Conservation (phyloP, 2,888 invertebrate species). For the Tinea trinotella region DNA sequence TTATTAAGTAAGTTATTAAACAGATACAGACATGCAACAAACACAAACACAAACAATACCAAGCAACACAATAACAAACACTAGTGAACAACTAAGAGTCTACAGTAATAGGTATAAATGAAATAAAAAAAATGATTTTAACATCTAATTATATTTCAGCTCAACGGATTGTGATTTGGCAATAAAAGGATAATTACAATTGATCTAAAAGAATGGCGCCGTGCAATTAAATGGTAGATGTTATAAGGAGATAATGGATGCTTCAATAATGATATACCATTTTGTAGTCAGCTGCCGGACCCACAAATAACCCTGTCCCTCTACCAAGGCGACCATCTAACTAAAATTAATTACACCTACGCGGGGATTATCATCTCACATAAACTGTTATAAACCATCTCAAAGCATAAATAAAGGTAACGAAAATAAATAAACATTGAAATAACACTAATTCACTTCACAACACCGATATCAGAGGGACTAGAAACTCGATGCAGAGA, state of each 20-base stretch:
- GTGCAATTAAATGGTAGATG: slow-evolving; percentile 7
- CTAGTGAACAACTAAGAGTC: background rate
- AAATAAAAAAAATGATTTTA: slow-evolving; percentile 3
- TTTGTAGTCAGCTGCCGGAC: background rate
- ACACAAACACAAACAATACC: background rate
- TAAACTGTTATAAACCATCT: background rate
- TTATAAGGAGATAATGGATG: background rate
- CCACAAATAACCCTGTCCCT: slow-evolving; percentile 40
- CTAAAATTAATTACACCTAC: slow-evolving; percentile 42
- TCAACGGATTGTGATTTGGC: background rate
- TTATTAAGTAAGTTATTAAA: background rate
- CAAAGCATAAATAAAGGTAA: slow-evolving; percentile 12
- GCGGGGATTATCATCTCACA: slow-evolving; percentile 26
- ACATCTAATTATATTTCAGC: slow-evolving; percentile 4
- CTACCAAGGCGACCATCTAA: slow-evolving; percentile 65
- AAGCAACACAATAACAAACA: background rate
- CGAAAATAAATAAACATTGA: slow-evolving; percentile 22
- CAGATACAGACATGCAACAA: background rate
- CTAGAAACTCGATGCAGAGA: slow-evolving; percentile 56
- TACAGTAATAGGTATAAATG: slow-evolving; percentile 6
- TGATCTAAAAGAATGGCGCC: background rate
- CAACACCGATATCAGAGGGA: slow-evolving; percentile 67
- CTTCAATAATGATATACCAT: slow-evolving; percentile 9
- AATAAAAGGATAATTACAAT: background rate
- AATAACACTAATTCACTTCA: slow-evolving; percentile 51